Percentiles rank a stretch among this genome's conserved stretches.
Evolutionary conservation across 2,797 vertebrate genomes (phyloP).

Genomic region (Anguilla anguilla): DNA sequence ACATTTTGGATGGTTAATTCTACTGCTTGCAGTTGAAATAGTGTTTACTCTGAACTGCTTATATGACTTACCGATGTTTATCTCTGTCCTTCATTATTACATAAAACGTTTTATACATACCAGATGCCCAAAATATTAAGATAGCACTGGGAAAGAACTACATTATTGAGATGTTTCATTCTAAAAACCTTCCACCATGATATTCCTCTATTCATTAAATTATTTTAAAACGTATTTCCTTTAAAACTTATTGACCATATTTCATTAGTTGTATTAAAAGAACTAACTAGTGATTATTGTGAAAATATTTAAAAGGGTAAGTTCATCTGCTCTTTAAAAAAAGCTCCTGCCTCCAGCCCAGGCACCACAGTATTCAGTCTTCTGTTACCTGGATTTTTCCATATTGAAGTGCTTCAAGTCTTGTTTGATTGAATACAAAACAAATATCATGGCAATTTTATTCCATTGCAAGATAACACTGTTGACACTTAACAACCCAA

Average conservation of each 20-base stretch:
- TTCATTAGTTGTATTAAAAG: too few relatives aligned
- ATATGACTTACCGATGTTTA: background rate
- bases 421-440: background rate
- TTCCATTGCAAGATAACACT: background rate
- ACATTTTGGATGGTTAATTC: background rate
- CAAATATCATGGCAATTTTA: background rate
- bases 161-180: background rate
- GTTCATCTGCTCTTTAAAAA: too few relatives aligned
- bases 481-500: background rate
- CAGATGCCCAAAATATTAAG: background rate
- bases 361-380: too few relatives aligned
- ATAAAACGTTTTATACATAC: background rate
- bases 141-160: background rate
- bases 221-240: background rate
- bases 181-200: background rate
- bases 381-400: too few relatives aligned
- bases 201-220: background rate
- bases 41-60: background rate
- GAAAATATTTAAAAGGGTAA: too few relatives aligned
- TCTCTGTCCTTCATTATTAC: background rate
- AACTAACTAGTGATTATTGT: too few relatives aligned
- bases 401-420: background rate
- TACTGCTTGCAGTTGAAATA: background rate
- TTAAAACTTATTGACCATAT: background rate
- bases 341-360: too few relatives aligned